Evolutionary conservation across 2,888 invertebrate species (phyloP), one percentile per base, ranked within the genome.

Genomic region (Nomada ruficornis): DNA sequence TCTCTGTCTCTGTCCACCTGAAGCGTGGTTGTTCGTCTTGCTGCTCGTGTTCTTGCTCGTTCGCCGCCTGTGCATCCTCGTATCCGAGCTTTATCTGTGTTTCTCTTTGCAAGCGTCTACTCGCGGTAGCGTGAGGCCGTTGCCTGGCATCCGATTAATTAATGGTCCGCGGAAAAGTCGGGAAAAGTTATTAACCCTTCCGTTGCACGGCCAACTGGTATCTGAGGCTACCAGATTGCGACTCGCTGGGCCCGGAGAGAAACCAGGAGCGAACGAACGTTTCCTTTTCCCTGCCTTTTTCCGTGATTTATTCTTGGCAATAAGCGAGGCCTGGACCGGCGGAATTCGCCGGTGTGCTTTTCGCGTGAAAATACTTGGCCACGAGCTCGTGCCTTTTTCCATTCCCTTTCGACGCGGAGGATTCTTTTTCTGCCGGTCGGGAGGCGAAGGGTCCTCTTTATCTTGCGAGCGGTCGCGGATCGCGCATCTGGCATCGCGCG

Each of bases 61-160:
- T 67, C 71, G 47, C 65, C 71, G 26, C 57, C 26, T 29, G 15
- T 36, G 64, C 75, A 26, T 64, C 71, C 74, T 36, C 52, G 60
- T 64, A 69, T 60, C 67, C 73, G 67, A 23, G 76, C 60, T 80
- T 80, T 82, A 82, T 82, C 83, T 75, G 65, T 82, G 36, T 36
- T 36, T 82, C 70, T 73, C 57, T 65, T 57, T 65, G 77, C 60
- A 67, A 55, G 44, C 54, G 68, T 42, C 65, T 54, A 13, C 57
- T 20, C 62, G 77, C 76, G 69, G 72, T 76, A 76, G 81, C 80
- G 44, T n/a, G 20, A 50, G 23, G 20, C 52, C 71, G n/a, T 26
- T n/a, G 36, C 52, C 65, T 78, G 83, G 83, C 78, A 82, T 82
- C 29, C 83, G 79, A 82, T 83, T 83, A 83, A 83, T 83, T 82